Base-by-base conservation (phyloP, 2,113 vertebrate species). In the Canis aureus region DNA sequence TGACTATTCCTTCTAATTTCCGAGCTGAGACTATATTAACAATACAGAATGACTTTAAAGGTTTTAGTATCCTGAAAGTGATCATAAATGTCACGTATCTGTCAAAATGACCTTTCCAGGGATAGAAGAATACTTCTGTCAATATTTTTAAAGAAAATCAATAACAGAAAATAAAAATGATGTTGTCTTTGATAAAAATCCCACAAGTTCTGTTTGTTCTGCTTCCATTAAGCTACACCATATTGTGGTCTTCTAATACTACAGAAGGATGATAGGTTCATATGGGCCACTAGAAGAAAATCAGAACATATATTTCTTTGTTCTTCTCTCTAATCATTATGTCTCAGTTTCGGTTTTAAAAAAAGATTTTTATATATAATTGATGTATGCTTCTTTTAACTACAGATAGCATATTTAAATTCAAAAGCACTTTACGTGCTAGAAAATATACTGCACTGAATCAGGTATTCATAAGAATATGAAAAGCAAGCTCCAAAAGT, bases 401-500 rank as follows among this genome's bases (percentile, higher is more conserved):
- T 20, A 87, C 16, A 84, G 15, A 62, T 29, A 76, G 23, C 35
- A 66, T 10, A 66, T 82, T 69, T 38, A 86, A 81, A 94, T 84
- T 76, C 55, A 60, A 20, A 94, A 94, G n/a, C 3, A 86, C 11
- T 66, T 49, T 62, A 78, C 29, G 38, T 88, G 29, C 19, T 95
- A 78, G 43, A 88, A 97, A 93, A 82, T 76, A 83, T 20, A n/a
- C 38, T 62, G 16, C 9, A 79, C 17, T 51, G 49, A 95, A 78
- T 86, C 25, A 29, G 8, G 9, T 95, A 85, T 94, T 96, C 82
- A 80, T 55, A 91, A 85, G 25, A 76, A 94, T 89, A 94, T 71
- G 5, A 96, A 97, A 97, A 94, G 60, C 35, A 96, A 49, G 53
- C 15, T 67, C 20, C 89, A 43, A 97, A 79, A 64, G 3, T 38